phyloP scores from a whole-genome alignment of 2,888 invertebrate genomes.

The Stomorhina lunata region DNA sequence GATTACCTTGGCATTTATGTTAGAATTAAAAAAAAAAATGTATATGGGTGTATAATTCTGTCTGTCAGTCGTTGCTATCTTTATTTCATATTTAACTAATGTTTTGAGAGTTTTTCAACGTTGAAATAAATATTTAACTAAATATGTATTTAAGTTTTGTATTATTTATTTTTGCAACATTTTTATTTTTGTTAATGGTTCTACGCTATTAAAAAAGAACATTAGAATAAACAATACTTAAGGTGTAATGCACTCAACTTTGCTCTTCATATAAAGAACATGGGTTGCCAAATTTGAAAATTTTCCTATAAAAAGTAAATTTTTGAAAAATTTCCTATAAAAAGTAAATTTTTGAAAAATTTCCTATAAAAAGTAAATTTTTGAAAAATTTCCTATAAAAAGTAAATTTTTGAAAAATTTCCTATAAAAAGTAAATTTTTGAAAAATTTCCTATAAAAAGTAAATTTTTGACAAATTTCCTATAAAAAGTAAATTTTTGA shows the following conservation, averaged over 20 bases:
- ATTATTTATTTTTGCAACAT: neutral
- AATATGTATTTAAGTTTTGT: constrained; percentile 13
- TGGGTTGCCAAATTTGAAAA: constrained; percentile 1
- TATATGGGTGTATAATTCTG: neutral
- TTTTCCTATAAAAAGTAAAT: no score
- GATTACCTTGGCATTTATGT: constrained; percentile 63
- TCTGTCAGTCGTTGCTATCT: neutral
- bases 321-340: no score
- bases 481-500: no score
- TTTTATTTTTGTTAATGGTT: constrained; percentile 26
- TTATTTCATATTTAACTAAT: neutral
- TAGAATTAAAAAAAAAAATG: no score
- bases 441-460: no score
- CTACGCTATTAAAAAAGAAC: constrained; percentile 39
- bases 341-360: no score
- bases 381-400: no score
- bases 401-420: no score
- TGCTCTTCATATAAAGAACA: neutral
- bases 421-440: no score
- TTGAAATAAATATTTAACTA: constrained; percentile 30
- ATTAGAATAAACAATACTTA: constrained; percentile 24
- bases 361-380: no score
- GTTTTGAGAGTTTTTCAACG: constrained; percentile 2
- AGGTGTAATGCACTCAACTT: constrained; percentile 34
- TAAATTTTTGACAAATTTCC: no score